Evolutionary conservation across 2,113 vertebrate genomes (phyloP).

Genomic region (Siniperca chuatsi): DNA sequence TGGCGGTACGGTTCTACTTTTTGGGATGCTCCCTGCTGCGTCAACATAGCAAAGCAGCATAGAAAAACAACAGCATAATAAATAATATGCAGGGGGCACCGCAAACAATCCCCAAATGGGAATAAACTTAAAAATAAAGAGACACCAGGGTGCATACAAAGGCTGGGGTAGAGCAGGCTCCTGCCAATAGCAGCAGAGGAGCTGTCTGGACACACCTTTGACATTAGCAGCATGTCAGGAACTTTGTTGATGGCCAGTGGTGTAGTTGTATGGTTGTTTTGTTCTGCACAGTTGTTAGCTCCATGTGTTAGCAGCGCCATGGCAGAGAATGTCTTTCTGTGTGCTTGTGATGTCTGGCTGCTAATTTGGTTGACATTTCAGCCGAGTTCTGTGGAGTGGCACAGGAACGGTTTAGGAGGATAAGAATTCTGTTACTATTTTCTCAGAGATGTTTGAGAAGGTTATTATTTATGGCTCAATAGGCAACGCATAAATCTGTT

Average conservation of each 20-base stretch:
- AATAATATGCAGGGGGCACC: slow-evolving; percentile 32
- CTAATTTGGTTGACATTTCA: slow-evolving; percentile 78
- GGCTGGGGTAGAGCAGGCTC: background rate
- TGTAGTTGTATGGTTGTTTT: slow-evolving; percentile 18
- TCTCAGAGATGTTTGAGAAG: background rate
- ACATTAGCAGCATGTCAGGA: slow-evolving; percentile 54
- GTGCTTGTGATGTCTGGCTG: slow-evolving; percentile 14
- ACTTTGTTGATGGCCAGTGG: slow-evolving; percentile 37
- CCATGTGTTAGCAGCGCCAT: background rate
- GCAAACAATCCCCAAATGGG: slow-evolving; percentile 37
- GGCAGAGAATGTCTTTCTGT: slow-evolving; percentile 21
- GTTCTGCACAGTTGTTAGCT: slow-evolving; percentile 32
- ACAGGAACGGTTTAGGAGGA: slow-evolving; percentile 30
- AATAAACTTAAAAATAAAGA: slow-evolving; percentile 43
- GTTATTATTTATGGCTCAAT: slow-evolving; percentile 1
- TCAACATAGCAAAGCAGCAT: slow-evolving; percentile 21
- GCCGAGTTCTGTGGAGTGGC: slow-evolving; percentile 35
- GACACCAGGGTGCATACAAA: slow-evolving; percentile 22
- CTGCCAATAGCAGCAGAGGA: slow-evolving; percentile 14
- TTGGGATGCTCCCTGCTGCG: slow-evolving; percentile 26
- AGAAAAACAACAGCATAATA: slow-evolving; percentile 46
- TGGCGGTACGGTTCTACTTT: background rate
- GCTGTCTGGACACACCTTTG: slow-evolving; percentile 45
- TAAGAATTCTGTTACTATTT: background rate
- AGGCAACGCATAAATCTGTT: background rate